These are phyloP conservation scores for Hydrocynus forskahlii DNA, from an alignment of 2,797 vertebrate species.

Conservation along the genomic window DNA sequence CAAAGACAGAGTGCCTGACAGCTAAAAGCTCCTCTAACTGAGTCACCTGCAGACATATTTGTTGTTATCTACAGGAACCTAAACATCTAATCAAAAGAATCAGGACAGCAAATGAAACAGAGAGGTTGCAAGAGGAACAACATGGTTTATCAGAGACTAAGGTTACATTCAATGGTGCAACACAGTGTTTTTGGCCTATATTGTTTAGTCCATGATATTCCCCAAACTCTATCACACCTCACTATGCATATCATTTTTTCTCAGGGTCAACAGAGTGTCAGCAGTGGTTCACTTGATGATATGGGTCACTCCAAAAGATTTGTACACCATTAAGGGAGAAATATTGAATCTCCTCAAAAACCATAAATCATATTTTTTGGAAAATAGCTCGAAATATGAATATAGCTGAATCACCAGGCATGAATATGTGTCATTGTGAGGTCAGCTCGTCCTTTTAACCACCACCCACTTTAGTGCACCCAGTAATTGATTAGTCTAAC, in stretches of 20 bases:
- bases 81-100: background rate
- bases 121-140: background rate
- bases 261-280: too few relatives aligned
- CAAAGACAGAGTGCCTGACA: slow-evolving; percentile 80
- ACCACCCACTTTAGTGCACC: too few relatives aligned
- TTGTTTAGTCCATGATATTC: too few relatives aligned
- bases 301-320: background rate
- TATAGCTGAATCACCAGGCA: background rate
- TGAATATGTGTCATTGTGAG: background rate
- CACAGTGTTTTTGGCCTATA: background rate
- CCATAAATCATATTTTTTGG: background rate
- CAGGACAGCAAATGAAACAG: background rate
- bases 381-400: background rate
- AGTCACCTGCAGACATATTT: slow-evolving; percentile 76
- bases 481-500: too few relatives aligned
- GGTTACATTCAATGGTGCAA: background rate
- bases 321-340: background rate
- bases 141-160: background rate
- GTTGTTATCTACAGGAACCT: background rate
- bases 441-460: background rate
- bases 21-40: slow-evolving; percentile 79
- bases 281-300: too few relatives aligned
- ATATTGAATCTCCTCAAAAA: background rate
- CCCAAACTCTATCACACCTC: too few relatives aligned
- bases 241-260: too few relatives aligned